Conservation (phyloP, 2,797 vertebrate genomes). For the Phalloptychus januarius region DNA sequence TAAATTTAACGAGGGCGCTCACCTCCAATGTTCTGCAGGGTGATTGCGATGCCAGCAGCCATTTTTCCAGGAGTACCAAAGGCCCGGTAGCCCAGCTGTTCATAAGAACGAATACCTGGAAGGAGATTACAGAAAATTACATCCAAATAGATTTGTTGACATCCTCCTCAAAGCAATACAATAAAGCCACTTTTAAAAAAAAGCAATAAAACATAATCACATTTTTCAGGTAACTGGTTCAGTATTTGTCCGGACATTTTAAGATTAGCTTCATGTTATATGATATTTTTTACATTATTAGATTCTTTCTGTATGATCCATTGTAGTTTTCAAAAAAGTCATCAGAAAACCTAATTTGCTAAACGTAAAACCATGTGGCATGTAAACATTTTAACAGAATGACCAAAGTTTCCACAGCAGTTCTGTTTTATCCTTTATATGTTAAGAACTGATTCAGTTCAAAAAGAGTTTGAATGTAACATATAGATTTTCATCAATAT, state of each 20-base stretch:
- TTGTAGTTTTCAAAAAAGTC: neutral
- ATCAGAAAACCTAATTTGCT: conserved; percentile 9
- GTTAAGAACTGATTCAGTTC: neutral
- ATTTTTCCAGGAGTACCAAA: conserved; percentile 94
- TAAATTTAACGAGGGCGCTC: conserved; percentile 36
- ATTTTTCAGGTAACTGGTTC: conserved; percentile 2
- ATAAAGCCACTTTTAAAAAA: neutral
- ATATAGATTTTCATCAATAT: neutral
- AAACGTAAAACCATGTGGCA: neutral
- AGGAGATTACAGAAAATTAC: conserved; percentile 42
- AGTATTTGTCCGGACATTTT: conserved; percentile 3
- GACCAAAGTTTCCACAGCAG: neutral
- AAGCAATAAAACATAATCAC: neutral
- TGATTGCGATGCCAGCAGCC: conserved; percentile 92
- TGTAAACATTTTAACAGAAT: neutral
- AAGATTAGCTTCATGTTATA: neutral
- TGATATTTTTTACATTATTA: neutral
- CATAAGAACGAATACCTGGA: conserved; percentile 93
- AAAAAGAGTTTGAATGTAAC: neutral
- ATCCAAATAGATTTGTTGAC: conserved; percentile 12
- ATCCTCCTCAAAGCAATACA: conserved; percentile 9
- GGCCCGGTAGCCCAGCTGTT: conserved; percentile 91
- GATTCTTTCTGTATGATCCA: neutral
- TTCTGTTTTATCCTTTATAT: neutral
- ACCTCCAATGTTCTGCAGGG: conserved; percentile 96